Base-by-base conservation (phyloP, 2,888 invertebrate species). In the Vandiemenella viatica region DNA sequence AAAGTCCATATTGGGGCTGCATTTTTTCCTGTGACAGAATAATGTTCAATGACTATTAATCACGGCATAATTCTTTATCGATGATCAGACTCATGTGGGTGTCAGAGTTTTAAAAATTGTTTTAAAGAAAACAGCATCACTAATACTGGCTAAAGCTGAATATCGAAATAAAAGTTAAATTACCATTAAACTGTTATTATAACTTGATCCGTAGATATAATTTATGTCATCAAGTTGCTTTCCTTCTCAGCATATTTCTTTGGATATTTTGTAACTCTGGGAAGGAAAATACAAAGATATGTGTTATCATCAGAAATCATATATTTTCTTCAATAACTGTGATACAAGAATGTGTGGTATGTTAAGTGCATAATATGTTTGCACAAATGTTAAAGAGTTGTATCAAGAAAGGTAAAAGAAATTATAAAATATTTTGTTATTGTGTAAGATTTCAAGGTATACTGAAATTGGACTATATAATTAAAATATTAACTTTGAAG, bases 261-360 rank as follows among this genome's bases (percentile, higher is more conserved):
- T n/a, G n/a, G n/a, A 32, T 32, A 32, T 32, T 10, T n/a, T 32
- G 32, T n/a, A 13, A n/a, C 10, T 32, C n/a, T 13, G 32, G 32
- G 32, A 32, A 32, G 32, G 32, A n/a, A 32, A 32, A 32, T 32
- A 32, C n/a, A 32, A 32, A 32, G 32, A 32, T n/a, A 13, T 32
- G 10, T 10, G 10, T n/a, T 13, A 32, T n/a, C 3, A 32, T 32
- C 22, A 47, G 13, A 43, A 37, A 44, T 8, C 18, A 19, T 40
- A 44, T 37, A 21, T 46, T 53, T 53, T 51, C 50, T 49, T 53
- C 49, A 53, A 48, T 53, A 50, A 55, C 55, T 55, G 55, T 55
- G 55, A 55, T 48, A 51, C 48, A 37, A 40, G 23, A 44, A 22
- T 16, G 45, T 49, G 21, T 26, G 32, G 10, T 37, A 43, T 32